A percentile compares a stretch with the other conserved stretches of the same genome.
Evolutionary conservation across 2,888 invertebrate genomes (phyloP).

Genomic region (Apotomis betuletana): DNA sequence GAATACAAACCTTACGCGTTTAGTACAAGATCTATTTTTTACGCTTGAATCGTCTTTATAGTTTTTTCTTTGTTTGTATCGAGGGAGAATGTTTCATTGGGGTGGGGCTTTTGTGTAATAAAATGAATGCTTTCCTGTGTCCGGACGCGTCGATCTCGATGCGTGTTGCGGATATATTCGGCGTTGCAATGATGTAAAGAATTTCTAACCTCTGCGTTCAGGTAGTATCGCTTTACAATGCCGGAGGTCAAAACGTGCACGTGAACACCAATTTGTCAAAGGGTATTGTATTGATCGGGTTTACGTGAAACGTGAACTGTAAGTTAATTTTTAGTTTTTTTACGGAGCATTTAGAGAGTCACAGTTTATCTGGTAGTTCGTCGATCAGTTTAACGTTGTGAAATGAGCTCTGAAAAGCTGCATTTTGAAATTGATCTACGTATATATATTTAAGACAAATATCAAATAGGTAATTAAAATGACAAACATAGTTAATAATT

Average conservation of each 20-base stretch:
- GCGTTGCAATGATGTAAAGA: constrained; percentile 45
- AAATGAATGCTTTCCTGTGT: constrained; percentile 71
- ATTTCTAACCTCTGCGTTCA: constrained; percentile 41
- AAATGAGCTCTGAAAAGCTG: no score
- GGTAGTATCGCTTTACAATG: constrained; percentile 30
- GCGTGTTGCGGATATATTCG: constrained; percentile 57
- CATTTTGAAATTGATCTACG: no score
- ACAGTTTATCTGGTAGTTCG: no score
- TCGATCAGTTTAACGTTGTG: no score
- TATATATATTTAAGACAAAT: no score
- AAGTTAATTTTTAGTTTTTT: not conserved
- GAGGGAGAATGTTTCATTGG: constrained; percentile 63
- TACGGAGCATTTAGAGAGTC: no score
- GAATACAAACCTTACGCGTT: constrained; percentile 49
- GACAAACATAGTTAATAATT: no score
- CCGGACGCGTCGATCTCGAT: constrained; percentile 63
- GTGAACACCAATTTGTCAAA: not conserved
- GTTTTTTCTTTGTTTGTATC: constrained; percentile 53
- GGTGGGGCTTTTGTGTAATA: constrained; percentile 71
- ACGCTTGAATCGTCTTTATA: constrained; percentile 43
- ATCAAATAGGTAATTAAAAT: no score
- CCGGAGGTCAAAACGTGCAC: not conserved
- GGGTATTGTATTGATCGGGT: not conserved
- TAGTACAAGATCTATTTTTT: constrained; percentile 49
- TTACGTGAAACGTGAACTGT: not conserved